Percentiles rank a stretch among this genome's conserved stretches.
phyloP scores from a whole-genome alignment of 1,140 invertebrate species.

The Conopomorpha cramerella region DNA sequence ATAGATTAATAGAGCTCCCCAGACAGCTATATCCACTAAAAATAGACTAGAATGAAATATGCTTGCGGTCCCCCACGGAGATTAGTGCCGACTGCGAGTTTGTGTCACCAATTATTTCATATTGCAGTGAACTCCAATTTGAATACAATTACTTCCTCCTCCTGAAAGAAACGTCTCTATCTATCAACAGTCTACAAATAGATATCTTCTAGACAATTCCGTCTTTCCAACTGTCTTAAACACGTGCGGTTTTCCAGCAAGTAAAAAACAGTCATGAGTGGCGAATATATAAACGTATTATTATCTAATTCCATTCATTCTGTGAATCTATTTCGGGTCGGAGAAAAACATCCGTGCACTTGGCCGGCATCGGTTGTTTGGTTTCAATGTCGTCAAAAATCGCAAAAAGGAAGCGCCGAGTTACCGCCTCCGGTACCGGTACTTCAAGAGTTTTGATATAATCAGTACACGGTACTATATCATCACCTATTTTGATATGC shows the following conservation, averaged over 20 bases:
- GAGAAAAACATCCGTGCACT: constrained; percentile 46
- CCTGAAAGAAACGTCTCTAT: constrained; percentile 12
- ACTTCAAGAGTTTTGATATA: no score
- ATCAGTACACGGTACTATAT: no score
- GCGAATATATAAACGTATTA: not conserved
- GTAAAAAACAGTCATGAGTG: not conserved
- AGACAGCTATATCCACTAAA: constrained; percentile 13
- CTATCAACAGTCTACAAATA: not conserved
- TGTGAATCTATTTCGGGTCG: constrained; percentile 32
- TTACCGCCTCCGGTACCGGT: no score
- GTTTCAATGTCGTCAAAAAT: no score
- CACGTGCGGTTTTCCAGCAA: not conserved
- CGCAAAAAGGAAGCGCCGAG: no score
- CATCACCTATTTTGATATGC: no score
- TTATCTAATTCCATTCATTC: constrained; percentile 1
- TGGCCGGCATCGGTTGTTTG: no score
- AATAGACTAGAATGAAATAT: constrained; percentile 18
- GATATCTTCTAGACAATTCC: not conserved
- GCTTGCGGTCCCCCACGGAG: constrained; percentile 15
- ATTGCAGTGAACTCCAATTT: constrained; percentile 24
- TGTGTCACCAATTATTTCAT: constrained; percentile 25
- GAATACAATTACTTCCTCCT: constrained; percentile 23
- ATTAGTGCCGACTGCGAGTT: constrained; percentile 14
- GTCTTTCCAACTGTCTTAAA: not conserved
- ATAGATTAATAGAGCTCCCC: constrained; percentile 20